Base-by-base conservation (phyloP, 92 coral and sea anemone species). In the Zoanthus solanderi region DNA sequence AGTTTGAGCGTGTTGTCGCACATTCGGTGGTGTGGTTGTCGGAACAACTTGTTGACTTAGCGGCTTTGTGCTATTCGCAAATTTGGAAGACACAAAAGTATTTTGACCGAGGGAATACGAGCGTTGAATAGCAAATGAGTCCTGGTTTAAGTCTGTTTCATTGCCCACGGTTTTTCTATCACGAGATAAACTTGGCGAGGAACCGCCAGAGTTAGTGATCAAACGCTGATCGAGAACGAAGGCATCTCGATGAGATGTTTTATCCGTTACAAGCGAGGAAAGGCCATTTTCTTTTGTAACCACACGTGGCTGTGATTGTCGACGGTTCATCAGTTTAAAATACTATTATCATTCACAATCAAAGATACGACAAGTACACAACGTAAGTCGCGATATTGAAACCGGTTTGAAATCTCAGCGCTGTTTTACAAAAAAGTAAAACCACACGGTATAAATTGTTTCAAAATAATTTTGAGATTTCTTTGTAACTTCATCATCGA, bases 31-130 rank as follows among this genome's bases (percentile, higher is more conserved):
- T n/a, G 84, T 61, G 57, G 18, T 18, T 17, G 17, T 7, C 9
- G 37, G 54, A 13, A 18, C 56, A 52, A 17, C 42, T 1, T 60
- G 84, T 66, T 81, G 85, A 66, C 85, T 81, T 66, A 28, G 75
- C 63, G 85, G 75, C 58, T 81, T 81, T 6, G 75, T 30, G 18
- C n/a, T 81, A 81, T 81, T 66, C 74, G 58, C 85, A 63, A 81
- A 65, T 29, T 66, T 81, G 28, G 74, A 48, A 12, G 60, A 18
- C 61, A 75, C 65, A 66, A 68, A 30, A 28, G 32, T 48, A 16
- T 73, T 73, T 81, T 81, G 74, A 34, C 85, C 85, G 1, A 81
- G 47, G 18, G 85, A 81, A 66, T 45, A 44, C 1, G 85, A 67
- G 10, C 85, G 75, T 10, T 71, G 85, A 12, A 81, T 66, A 37